Base-by-base conservation (phyloP, 2,888 invertebrate genomes). In the Chesias legatella region DNA sequence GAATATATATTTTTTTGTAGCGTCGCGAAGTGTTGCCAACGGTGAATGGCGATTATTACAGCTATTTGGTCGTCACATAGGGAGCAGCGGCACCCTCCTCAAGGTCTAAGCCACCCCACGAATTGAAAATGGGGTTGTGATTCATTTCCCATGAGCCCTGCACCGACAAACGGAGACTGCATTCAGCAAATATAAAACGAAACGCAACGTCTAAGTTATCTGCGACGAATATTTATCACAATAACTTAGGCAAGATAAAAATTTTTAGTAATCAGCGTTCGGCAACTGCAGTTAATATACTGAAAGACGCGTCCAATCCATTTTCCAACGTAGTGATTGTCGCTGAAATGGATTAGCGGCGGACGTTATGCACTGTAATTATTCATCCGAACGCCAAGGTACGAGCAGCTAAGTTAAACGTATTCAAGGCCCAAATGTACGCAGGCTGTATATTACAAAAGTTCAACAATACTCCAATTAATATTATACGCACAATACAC, bases 51-150 rank as follows among this genome's bases (percentile, higher is more conserved):
- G 75, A 79, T 83, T 79, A 82, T 80, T 80, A 76, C 75, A 74
- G 74, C 67, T 75, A 75, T 77, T 76, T 73, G 74, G 79, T 77
- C 79, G 79, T 74, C 67, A 69, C 73, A 66, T 63, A 80, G 84
- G 83, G 85, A 81, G 81, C 78, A 71, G 53, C 61, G 68, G 63
- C 65, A 58, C 68, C 61, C 65, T 65, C 71, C 68, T 73, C 68
- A 57, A 67, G 63, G 66, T 67, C 64, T 61, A 60, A 63, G 63
- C 73, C 69, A 77, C 81, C 84, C 77, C 59, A 63, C 55, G 78
- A 79, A 81, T 80, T 81, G 80, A 80, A 83, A 81, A 79, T 82
- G 76, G 86, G 86, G 84, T 85, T 79, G 84, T 84, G 85, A 85
- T 83, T 86, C 85, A 84, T 83, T 85, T 85, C 85, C 79, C 84